A percentile compares a stretch with the other conserved stretches of the same genome.
Evolutionary conservation across 2,113 vertebrate species (phyloP).

Genomic region (Uria aalge): DNA sequence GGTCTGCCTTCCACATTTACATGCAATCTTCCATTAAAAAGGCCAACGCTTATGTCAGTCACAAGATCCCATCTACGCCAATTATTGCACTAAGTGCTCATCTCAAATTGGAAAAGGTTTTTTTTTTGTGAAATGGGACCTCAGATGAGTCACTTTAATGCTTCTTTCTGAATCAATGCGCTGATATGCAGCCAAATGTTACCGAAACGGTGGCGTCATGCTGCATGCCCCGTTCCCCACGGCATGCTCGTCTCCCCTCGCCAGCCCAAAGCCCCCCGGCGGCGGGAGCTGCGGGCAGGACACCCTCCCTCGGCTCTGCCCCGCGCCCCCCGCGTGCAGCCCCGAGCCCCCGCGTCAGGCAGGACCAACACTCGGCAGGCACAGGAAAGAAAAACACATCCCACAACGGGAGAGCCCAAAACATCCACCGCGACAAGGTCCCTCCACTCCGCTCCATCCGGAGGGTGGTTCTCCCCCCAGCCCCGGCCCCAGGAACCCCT

Average conservation of each 20-base stretch:
- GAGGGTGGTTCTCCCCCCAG: background rate
- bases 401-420: background rate
- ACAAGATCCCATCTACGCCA: background rate
- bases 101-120: background rate
- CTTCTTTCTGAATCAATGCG: background rate
- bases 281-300: background rate
- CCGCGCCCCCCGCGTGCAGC: background rate
- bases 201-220: rapidly evolving
- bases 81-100: rapidly evolving
- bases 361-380: background rate
- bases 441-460: background rate
- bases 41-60: rapidly evolving
- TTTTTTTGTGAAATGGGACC: background rate
- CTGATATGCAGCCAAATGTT: rapidly evolving
- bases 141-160: background rate
- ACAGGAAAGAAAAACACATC: background rate
- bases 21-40: background rate
- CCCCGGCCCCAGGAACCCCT: background rate
- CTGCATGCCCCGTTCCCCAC: background rate
- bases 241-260: background rate
- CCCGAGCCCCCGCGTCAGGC: background rate
- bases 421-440: slow-evolving; percentile 34
- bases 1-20: background rate
- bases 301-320: background rate
- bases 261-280: background rate